These are phyloP conservation scores for Mobula hypostoma DNA, from an alignment of 2,113 vertebrate genomes.

Conservation along the genomic window DNA sequence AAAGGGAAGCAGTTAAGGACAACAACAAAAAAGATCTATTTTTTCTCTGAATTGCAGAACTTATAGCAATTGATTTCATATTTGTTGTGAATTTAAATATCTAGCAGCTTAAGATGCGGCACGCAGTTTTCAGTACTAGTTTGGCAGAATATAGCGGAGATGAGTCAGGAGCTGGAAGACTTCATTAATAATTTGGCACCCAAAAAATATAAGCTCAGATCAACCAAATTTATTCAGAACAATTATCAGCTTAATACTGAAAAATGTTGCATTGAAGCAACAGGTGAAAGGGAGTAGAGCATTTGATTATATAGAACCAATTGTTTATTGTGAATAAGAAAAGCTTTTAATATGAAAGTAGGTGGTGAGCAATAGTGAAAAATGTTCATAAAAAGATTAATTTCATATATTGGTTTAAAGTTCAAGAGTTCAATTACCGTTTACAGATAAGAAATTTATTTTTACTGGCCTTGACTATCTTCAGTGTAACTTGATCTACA, in stretches of 20 bases:
- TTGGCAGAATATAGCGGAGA: background rate
- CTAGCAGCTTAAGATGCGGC: no score
- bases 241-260: background rate
- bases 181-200: background rate
- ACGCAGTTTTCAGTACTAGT: no score
- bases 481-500: background rate
- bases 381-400: background rate
- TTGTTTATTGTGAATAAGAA: background rate
- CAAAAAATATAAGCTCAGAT: background rate
- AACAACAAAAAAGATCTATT: background rate
- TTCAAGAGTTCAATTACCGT: background rate
- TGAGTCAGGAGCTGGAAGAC: background rate
- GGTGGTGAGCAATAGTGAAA: background rate
- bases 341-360: background rate
- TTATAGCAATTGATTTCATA: no score
- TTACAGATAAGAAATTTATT: background rate
- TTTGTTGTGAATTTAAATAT: no score
- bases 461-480: background rate
- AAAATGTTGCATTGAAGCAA: background rate
- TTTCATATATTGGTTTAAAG: background rate
- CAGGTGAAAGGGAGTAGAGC: background rate
- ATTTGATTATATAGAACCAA: background rate
- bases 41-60: no score
- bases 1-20: background rate
- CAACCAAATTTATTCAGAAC: background rate